Conservation (phyloP, 2,888 invertebrate genomes). For the Ecdyonurus torrentis region DNA sequence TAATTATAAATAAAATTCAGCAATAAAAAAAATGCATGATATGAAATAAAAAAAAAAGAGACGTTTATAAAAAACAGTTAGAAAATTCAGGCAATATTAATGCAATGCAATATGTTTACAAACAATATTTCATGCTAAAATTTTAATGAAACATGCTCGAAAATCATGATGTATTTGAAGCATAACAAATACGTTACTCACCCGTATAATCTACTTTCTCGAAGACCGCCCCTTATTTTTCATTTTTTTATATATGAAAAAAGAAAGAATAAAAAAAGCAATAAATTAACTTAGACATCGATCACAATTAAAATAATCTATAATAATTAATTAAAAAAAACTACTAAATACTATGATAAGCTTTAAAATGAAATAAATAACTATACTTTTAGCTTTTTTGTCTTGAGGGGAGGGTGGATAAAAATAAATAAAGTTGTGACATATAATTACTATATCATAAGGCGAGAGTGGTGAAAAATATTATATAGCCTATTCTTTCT, state of each 20-base stretch:
- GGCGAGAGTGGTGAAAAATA: no score
- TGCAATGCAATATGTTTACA: neutral
- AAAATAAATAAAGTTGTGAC: no score
- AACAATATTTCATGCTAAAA: neutral
- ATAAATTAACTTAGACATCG: neutral
- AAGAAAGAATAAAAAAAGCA: neutral
- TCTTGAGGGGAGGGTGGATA: no score
- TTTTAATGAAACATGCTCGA: neutral
- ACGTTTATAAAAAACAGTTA: neutral
- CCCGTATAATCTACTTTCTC: slow-evolving; percentile 82
- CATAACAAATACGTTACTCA: slow-evolving; percentile 27
- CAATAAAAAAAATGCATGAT: neutral
- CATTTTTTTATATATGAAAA: no score
- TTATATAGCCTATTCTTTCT: no score
- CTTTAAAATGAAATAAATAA: no score
- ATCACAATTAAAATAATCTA: neutral
- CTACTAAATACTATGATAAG: neutral
- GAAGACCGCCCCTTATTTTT: slow-evolving; percentile 58
- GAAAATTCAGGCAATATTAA: neutral
- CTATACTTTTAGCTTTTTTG: no score
- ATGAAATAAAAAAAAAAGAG: neutral
- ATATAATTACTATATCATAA: no score
- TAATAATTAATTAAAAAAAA: no score
- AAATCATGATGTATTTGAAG: neutral
- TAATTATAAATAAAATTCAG: neutral